Base-by-base conservation (phyloP, 2,888 invertebrate species). In the Athalia circularis region DNA sequence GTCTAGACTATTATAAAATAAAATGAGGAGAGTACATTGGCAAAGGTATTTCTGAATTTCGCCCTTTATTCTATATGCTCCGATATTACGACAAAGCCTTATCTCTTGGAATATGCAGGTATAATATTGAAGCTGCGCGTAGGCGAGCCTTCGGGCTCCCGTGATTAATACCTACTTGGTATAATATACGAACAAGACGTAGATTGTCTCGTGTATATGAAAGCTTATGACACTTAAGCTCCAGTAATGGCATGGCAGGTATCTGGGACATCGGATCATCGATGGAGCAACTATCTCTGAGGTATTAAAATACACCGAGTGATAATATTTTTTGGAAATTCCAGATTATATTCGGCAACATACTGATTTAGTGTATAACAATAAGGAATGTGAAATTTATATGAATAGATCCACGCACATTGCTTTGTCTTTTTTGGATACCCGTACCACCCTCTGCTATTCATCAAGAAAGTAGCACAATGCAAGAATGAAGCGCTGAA, bases 401-500 rank as follows among this genome's bases (percentile, higher is more conserved):
- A 9, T 9, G 43, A 45, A 15, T 43, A 8, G 29, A 29, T 29
- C 1, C 29, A 9, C 45, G 8, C 29, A 64, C 29, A 64, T 64
- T 29, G 29, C 45, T 2, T 43, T 43, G 43, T 45, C 52, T 5
- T 6, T 52, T 9, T 11, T 15, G 11, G 15, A 67, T 65, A 65
- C 13, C 47, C 47, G 47, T 47, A 65, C 65, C 47, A 52, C 48
- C 15, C 9, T 48, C 48, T 29, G 29, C 48, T 65, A 5, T 65
- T 65, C 48, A 48, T 48, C 29, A 8, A 48, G 48, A n/a, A 48
- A 13, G 65, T 65, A 48, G 65, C 48, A 65, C 48, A 48, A 65
- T 65, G 65, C 65, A 8, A 48, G 48, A 65, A 65, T 48, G 48
- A 65, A 48, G 48, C 11, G 15, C 48, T 29, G 47, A 65, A 65